These are phyloP conservation scores for Dasypus novemcinctus DNA, from an alignment of 2,113 vertebrate species.

Conservation along the genomic window DNA sequence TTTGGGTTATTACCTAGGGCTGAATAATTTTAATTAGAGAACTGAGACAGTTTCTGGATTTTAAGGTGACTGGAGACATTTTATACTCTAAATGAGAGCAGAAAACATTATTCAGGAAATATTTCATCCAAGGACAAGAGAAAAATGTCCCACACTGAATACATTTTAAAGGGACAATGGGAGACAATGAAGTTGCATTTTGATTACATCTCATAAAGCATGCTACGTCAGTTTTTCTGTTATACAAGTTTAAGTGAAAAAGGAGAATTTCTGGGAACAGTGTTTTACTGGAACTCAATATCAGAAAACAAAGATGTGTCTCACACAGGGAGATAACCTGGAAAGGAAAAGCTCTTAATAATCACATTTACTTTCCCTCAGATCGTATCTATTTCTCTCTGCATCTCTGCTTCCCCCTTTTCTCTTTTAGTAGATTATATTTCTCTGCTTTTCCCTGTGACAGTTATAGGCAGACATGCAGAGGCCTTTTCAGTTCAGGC, in stretches of 20 bases:
- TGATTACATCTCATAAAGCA: not conserved
- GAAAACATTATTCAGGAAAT: slow-evolving; percentile 30
- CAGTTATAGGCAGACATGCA: not conserved
- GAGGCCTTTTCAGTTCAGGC: not conserved
- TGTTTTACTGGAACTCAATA: not conserved
- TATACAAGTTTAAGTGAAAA: slow-evolving; percentile 1
- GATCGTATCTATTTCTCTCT: not conserved
- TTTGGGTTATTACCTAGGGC: not conserved
- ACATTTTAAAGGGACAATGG: slow-evolving; percentile 24
- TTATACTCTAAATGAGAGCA: slow-evolving; percentile 35
- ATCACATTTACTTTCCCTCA: not conserved
- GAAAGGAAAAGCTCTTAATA: not conserved
- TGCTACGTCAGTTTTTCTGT: not conserved
- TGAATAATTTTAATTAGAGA: slow-evolving; percentile 16
- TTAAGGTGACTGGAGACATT: slow-evolving; percentile 20
- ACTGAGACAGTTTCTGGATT: not conserved
- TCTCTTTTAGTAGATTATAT: not conserved
- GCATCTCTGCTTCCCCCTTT: not conserved
- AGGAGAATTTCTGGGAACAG: not conserved
- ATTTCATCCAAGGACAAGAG: slow-evolving; percentile 41
- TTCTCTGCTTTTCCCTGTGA: slow-evolving; percentile 12
- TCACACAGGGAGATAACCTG: not conserved
- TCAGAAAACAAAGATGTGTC: not conserved
- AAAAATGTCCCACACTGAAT: slow-evolving; percentile 23
- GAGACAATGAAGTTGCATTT: slow-evolving; percentile 1